Evolutionary conservation across 2,797 vertebrate genomes (phyloP), one percentile per base, ranked within the genome.

Genomic region (Channallabes apus): DNA sequence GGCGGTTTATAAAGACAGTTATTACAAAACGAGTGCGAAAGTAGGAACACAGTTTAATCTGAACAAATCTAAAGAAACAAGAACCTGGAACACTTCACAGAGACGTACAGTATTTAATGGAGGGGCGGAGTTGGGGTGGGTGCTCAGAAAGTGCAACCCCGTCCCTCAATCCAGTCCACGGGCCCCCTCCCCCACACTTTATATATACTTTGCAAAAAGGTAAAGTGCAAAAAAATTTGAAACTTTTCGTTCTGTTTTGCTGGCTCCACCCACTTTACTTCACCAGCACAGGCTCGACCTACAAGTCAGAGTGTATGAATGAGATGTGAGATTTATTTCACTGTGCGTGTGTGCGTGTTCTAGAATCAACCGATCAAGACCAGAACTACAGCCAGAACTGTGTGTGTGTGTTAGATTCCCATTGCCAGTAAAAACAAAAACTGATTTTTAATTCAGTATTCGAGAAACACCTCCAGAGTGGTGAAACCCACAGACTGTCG

Each of bases 401-500:
- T 38, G 68, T 35, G 32, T 20, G 17, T 32, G 67, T 41, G 32
- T 24, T 3, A 4, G n/a, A 56, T 64, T 64, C 35, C 59, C 20
- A 3, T 24, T 59, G 5, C 58, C 12, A 79, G 14, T n/a, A 6
- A 61, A 56, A 59, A 12, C 0, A 54, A 68, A 46, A 46, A n/a
- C 11, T 6, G 17, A 9, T 75, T 51, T 56, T 54, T 59, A 8
- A 14, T 8, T 27, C 65, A 82, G 81, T 82, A 29, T 82, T 82
- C 2, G 0, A 35, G n/a, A 17, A 78, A 32, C 2, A 5, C 11
- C 29, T 68, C 27, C 9, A 69, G 1, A 3, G 1, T 22, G 7
- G 17, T 2, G 41, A 51, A 61, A 20, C 3, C 58, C 84, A 73
- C 58, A 32, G 73, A 85, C 67, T 84, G 72, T 54, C 56, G 22